Evolutionary conservation across 1,140 invertebrate species (phyloP), one percentile per base, ranked within the genome.

Genomic region (Ceratosolen fusciceps): DNA sequence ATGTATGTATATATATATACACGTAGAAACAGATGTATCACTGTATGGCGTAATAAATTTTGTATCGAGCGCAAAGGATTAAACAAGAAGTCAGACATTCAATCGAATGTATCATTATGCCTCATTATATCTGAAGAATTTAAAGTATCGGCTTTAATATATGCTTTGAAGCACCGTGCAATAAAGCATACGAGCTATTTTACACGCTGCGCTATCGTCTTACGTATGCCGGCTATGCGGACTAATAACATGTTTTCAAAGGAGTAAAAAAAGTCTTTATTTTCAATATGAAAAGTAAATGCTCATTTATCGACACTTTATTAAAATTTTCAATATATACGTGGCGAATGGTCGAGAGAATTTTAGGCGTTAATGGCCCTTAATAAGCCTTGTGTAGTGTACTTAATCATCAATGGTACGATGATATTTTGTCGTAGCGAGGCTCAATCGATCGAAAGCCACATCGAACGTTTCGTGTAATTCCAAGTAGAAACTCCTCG

Each of bases 71-170:
- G n/a, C 1, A 60, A 29, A 26, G 4, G 4, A 60, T 31, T 60
- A 60, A 65, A 14, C 34, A n/a, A 65, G 7, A n/a, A 65, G 19
- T 65, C 21, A 21, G 37, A 65, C 37, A 65, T 24, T 65, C n/a
- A n/a, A n/a, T 65, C 19, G 0, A 37, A 65, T 65, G 14, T 65
- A 65, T 62, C 29, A 62, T 62, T 34, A 62, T n/a, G n/a, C n/a
- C 8, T 65, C 8, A 1, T 31, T 65, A 37, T 37, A 37, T 31
- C 31, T 65, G 3, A 34, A 1, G 16, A 37, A 37, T 21, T 65
- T 21, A 65, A 37, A 37, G n/a, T 37, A 37, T 65, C 19, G 31
- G n/a, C 31, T 37, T 65, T 65, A n/a, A 31, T 37, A 37, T n/a
- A 37, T 65, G 31, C 26, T 37, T n/a, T n/a, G 19, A 65, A 37